These are phyloP conservation scores for Neostethus bicornis DNA, from an alignment of 2,797 vertebrate species.

Conservation along the genomic window DNA sequence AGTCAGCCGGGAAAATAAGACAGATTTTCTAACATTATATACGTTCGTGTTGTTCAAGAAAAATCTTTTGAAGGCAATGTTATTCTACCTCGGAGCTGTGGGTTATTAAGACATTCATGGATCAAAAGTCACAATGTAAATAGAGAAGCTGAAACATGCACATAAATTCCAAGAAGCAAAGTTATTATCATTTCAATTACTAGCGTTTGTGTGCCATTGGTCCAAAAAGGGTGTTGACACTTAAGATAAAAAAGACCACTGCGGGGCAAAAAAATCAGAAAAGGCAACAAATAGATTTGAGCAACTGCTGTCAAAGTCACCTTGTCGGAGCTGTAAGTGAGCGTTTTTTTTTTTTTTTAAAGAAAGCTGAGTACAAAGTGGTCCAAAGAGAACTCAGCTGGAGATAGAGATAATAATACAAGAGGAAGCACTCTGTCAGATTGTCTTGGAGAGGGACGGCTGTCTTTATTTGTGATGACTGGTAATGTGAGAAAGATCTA, in stretches of 20 bases:
- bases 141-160: slow-evolving; percentile 1
- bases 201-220: background rate
- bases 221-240: background rate
- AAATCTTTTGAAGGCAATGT: background rate
- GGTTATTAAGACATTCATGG: background rate
- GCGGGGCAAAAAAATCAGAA: background rate
- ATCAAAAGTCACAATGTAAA: slow-evolving; percentile 1
- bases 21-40: slow-evolving; percentile 2
- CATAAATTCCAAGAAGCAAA: background rate
- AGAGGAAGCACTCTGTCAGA: slow-evolving; percentile 66
- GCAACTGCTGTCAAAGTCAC: slow-evolving; percentile 67
- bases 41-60: background rate
- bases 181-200: slow-evolving; percentile 1
- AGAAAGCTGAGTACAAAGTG: slow-evolving; percentile 43
- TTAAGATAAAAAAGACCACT: background rate
- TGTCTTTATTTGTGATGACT: slow-evolving; percentile 56
- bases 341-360: slow-evolving; percentile 51
- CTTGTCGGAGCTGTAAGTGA: slow-evolving; percentile 59
- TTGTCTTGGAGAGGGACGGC: slow-evolving; percentile 72
- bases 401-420: slow-evolving; percentile 45
- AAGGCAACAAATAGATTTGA: slow-evolving; percentile 26
- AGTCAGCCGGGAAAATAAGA: background rate
- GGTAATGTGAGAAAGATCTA: slow-evolving; percentile 50
- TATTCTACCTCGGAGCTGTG: slow-evolving; percentile 1
- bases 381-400: slow-evolving; percentile 28